Evolutionary conservation across 2,113 vertebrate species (phyloP).

Genomic region (Stegostoma tigrinum): DNA sequence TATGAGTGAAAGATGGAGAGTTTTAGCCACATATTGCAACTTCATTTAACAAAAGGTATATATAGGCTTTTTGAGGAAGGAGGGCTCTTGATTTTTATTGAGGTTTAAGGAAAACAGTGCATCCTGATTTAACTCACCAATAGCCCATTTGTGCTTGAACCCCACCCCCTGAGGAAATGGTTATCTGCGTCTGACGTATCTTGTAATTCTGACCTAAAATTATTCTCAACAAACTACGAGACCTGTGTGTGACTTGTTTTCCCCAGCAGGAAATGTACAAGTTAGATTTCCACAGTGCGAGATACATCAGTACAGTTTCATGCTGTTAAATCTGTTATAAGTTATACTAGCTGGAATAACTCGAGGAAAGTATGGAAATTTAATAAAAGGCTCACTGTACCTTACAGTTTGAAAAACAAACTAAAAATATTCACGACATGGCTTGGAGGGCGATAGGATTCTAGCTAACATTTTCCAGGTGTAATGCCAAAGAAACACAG

Average conservation of each 20-base stretch:
- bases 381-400: slow-evolving; percentile 10
- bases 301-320: not conserved
- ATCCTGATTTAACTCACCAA: not conserved
- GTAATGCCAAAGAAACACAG: slow-evolving; percentile 24
- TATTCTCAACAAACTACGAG: not conserved
- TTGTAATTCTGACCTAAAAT: not conserved
- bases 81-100: not conserved
- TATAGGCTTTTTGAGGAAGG: not conserved
- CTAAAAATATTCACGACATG: not conserved
- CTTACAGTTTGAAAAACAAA: slow-evolving; percentile 1
- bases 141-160: not conserved
- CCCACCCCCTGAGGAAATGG: not conserved
- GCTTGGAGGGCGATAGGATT: not conserved
- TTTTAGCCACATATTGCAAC: too few relatives aligned
- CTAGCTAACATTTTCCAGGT: slow-evolving; percentile 27
- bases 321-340: not conserved
- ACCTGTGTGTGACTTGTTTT: not conserved
- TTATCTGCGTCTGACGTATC: not conserved
- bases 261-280: not conserved
- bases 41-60: too few relatives aligned
- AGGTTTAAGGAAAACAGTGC: not conserved
- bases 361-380: not conserved
- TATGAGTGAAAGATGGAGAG: too few relatives aligned
- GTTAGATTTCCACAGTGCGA: not conserved
- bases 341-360: not conserved